Base-by-base conservation (phyloP, 2,888 invertebrate genomes). In the Dioctria rufipes region DNA sequence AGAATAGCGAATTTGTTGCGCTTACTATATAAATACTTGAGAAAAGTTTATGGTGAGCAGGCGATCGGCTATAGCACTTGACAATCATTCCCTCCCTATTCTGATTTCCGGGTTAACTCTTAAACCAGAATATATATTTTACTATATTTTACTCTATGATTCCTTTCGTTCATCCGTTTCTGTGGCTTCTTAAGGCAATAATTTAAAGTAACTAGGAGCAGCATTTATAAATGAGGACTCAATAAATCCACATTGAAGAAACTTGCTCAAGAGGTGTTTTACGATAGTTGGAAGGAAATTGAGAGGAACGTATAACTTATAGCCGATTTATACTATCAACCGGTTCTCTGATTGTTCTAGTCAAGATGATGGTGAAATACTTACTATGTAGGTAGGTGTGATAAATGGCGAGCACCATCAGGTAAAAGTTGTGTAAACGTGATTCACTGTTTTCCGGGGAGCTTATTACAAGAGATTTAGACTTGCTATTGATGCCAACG, bases 301-400 rank as follows among this genome's bases (percentile, higher is more conserved):
- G 69, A 69, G 69, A 51, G 69, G 69, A 69, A 69, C 69, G 69
- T 49, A 69, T 69, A 51, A 69, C 51, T 69, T 69, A 69, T 69
- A 69, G 51, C 69, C 25, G 25, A 25, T 25, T 25, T 25, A 25
- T 25, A 25, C 25, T 25, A 25, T 25, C 25, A 25, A 25, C 25
- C 25, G 25, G 25, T 25, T 25, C 25, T 25, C 25, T 25, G 25
- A 25, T 2, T 25, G 25, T 25, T 25, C 25, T 25, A 25, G 25
- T 25, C 25, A 25, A 25, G 25, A 25, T 25, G 25, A 25, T 25
- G 25, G 25, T 25, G 25, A 25, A 25, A 25, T 25, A 25, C 25
- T 25, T 25, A 25, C 25, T 25, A 25, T 25, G 25, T 25, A 25
- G 25, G 25, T 25, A 25, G 25, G 25, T 25, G 25, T 25, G 25